Evolutionary conservation across 2,797 vertebrate genomes (phyloP), one percentile per base, ranked within the genome.

Genomic region (Lutjanus campechanus): DNA sequence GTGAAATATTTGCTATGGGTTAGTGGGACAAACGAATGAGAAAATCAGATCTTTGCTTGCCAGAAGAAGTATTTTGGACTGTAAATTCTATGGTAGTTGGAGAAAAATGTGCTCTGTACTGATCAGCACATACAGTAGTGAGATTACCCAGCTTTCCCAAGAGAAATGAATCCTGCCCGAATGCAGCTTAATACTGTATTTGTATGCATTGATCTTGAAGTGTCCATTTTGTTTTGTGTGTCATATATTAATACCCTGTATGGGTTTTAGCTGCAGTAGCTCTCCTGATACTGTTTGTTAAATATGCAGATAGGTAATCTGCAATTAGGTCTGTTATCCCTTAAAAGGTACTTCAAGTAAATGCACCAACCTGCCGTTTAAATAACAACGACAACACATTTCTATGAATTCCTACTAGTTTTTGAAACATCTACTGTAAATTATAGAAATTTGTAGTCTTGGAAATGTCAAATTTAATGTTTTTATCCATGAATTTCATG

Each of bases 291-390:
- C 36, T 1, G 11, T 69, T 58, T 43, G 8, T 0, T 12, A 51
- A 43, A 79, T 36, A 49, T 44, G 36, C n/a, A 20, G 25, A 49
- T 53, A 56, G n/a, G 36, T 56, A 12, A 72, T 81, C 43, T 74
- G 53, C 51, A 13, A 81, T 69, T 9, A 47, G 58, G 10, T 46
- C 67, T 47, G n/a, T 69, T 71, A 64, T 56, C 41, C 10, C 40
- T 64, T 77, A 11, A 76, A 22, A 60, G 76, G 74, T 85, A 83
- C 62, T 51, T 69, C 8, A 11, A 60, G 15, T 46, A 22, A 2
- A 68, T 55, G 36, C 22, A 66, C 2, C 13, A 47, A 46, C 7
- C 19, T 59, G 47, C n/a, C 19, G 4, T 40, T 61, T 16, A 25
- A 9, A 25, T 3, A 63, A 17, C 25, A 13, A 17, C 16, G 0